Percentiles rank a stretch among this genome's conserved stretches.
phyloP scores from a whole-genome alignment of 2,113 vertebrate species.

The Cebus imitator region DNA sequence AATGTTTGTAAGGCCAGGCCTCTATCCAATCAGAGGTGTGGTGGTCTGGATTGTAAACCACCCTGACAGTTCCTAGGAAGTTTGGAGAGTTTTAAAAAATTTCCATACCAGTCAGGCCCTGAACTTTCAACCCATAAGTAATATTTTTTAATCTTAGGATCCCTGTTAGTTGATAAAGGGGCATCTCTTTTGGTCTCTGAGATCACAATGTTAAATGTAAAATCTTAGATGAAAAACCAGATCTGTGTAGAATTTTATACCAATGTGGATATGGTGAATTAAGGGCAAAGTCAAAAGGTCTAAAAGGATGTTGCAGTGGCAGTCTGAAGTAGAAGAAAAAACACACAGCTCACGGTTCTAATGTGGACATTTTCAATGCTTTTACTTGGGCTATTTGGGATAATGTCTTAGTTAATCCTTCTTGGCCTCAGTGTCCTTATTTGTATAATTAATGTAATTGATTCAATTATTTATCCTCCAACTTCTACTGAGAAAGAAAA shows the following conservation, averaged over 20 bases:
- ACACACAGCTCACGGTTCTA: not conserved
- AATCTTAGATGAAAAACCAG: constrained; percentile 1
- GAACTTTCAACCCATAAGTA: not conserved
- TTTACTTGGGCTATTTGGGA: not conserved
- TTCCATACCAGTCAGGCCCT: not conserved
- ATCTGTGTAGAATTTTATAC: not conserved
- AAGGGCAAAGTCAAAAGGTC: not conserved
- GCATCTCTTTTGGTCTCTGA: not conserved
- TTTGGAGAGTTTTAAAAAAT: not conserved
- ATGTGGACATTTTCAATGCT: not conserved
- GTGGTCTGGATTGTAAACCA: not conserved
- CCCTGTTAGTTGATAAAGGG: not conserved
- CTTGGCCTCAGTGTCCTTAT: not conserved
- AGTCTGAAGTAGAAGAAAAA: not conserved
- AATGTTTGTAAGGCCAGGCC: not conserved
- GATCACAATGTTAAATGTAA: not conserved
- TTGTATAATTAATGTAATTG: not conserved
- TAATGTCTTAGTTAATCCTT: not conserved
- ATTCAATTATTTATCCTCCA: not conserved
- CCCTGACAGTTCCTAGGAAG: not conserved
- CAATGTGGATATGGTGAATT: not conserved
- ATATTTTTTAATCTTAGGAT: not conserved
- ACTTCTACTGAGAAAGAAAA: not conserved
- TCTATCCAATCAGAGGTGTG: not conserved
- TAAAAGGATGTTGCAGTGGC: not conserved